Conservation (phyloP, 2,797 vertebrate genomes). For the Danio kyathit region DNA sequence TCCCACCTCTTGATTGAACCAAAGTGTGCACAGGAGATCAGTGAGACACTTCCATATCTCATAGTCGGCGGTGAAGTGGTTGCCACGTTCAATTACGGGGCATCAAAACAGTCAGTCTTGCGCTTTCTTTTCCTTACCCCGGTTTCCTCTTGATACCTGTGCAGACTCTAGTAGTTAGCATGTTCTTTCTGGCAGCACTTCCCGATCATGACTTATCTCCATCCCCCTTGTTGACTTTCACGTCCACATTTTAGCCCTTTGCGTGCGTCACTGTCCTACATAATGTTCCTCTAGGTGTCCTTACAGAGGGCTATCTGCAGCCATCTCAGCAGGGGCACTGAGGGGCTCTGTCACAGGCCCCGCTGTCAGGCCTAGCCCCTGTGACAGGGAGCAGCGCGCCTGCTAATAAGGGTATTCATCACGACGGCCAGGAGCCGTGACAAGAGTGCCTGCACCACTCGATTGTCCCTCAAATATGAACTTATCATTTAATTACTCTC, state of each 20-base stretch:
- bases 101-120: constrained; percentile 22
- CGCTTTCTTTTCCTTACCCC: neutral
- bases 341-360: constrained; percentile 50
- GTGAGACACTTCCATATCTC: constrained; percentile 35
- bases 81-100: constrained; percentile 36
- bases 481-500: constrained; percentile 94
- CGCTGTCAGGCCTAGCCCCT: constrained; percentile 74
- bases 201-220: constrained; percentile 26
- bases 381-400: constrained; percentile 80
- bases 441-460: constrained; percentile 71
- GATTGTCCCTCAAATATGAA: constrained; percentile 90
- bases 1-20: constrained; percentile 26
- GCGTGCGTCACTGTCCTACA: constrained; percentile 52
- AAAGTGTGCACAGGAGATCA: constrained; percentile 34
- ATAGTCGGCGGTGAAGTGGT: constrained; percentile 29
- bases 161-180: constrained; percentile 1
- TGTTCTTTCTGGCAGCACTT: constrained; percentile 10
- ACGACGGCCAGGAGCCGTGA: constrained; percentile 77
- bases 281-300: constrained; percentile 62
- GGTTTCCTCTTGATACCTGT: neutral
- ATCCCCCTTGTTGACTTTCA: constrained; percentile 47
- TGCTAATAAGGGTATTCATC: constrained; percentile 94
- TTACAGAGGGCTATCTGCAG: constrained; percentile 62
- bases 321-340: constrained; percentile 51
- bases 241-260: constrained; percentile 37